A percentile compares a stretch with the other conserved stretches of the same genome.
phyloP scores from a whole-genome alignment of 2,113 vertebrate species.

The Actenoides lindsayi region DNA sequence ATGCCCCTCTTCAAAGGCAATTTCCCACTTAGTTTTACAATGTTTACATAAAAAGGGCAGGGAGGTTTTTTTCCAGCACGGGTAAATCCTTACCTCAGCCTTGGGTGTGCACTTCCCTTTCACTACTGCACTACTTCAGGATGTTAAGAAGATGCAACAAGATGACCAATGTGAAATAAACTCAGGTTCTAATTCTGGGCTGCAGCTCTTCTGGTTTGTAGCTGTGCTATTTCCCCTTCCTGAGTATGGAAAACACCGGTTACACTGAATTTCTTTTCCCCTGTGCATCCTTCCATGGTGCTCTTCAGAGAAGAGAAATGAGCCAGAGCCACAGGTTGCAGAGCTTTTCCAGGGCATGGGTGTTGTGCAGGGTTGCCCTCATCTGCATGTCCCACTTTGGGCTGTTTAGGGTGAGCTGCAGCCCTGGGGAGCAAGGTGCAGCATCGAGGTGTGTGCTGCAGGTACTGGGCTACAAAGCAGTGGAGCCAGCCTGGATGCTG shows the following conservation, averaged over 20 bases:
- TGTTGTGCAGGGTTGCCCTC: neutral
- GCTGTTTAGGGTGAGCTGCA: neutral
- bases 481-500: accelerated
- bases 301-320: neutral
- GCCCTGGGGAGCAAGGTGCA: neutral
- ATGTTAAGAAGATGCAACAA: neutral
- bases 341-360: neutral
- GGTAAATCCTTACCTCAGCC: neutral
- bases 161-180: neutral
- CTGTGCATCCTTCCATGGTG: neutral
- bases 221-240: neutral
- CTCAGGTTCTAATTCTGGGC: neutral
- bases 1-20: neutral
- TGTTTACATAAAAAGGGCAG: neutral
- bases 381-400: accelerated
- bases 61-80: neutral
- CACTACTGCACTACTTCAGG: neutral
- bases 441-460: accelerated
- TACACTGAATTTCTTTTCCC: neutral
- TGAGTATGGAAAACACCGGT: neutral
- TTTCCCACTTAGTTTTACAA: neutral
- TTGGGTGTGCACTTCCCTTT: neutral
- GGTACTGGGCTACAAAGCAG: too few species aligned
- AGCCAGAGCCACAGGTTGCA: accelerated
- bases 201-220: neutral